These are phyloP conservation scores for Teleiodes luculella DNA, from an alignment of 2,888 invertebrate species.

Conservation along the genomic window DNA sequence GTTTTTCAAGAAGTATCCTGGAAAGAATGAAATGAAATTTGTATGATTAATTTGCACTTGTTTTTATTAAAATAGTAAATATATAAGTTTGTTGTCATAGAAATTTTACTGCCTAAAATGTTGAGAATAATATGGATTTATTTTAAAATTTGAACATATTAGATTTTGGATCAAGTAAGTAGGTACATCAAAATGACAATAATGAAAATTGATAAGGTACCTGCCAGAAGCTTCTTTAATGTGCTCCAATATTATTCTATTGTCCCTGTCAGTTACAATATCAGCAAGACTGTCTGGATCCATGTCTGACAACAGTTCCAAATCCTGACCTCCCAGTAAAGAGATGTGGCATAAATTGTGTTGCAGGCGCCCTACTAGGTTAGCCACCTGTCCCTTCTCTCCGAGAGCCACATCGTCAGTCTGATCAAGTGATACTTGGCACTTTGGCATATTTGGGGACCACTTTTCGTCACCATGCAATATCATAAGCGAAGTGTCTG, in stretches of 20 bases:
- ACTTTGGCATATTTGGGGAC: conserved; percentile 81
- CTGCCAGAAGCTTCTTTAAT: conserved; percentile 90
- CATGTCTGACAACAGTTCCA: conserved; percentile 92
- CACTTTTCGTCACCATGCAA: conserved; percentile 87
- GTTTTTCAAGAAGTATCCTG: conserved; percentile 87
- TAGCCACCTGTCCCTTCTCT: conserved; percentile 82
- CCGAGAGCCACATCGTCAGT: conserved; percentile 75
- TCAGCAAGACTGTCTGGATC: conserved; percentile 92
- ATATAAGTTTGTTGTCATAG: no score
- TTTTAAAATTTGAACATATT: no score
- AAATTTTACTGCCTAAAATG: no score
- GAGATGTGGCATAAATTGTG: conserved; percentile 91
- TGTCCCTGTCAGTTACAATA: conserved; percentile 85
- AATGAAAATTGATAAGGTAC: conserved; percentile 47
- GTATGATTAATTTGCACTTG: no score
- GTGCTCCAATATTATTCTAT: conserved; percentile 87
- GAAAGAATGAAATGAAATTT: conserved; percentile 25
- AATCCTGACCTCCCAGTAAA: conserved; percentile 88
- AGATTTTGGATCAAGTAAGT: not conserved
- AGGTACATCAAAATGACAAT: not conserved
- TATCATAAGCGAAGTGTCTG: conserved; percentile 91
- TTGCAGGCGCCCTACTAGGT: conserved; percentile 86
- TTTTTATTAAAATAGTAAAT: no score
- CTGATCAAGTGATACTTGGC: conserved; percentile 80
- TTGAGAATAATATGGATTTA: no score